Evolutionary conservation across 2,113 vertebrate species (phyloP).

Genomic region (Passer montanus): DNA sequence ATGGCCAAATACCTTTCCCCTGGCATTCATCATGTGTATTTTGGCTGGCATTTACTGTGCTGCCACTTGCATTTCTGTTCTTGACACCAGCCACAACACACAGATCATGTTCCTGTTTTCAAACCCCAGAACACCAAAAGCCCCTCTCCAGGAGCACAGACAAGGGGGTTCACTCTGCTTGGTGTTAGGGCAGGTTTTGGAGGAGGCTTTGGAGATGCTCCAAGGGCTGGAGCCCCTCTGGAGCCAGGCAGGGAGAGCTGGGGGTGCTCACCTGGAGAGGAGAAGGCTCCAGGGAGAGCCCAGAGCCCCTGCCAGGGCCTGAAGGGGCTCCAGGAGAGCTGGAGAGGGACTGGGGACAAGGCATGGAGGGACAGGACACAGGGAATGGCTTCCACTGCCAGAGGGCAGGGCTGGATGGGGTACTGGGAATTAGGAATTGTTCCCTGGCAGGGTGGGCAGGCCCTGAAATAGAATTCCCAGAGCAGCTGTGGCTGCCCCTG

Average conservation of each 20-base stretch:
- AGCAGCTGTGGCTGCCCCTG: neutral
- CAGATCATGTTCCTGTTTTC: rapidly evolving
- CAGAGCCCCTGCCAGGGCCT: neutral
- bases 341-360: neutral
- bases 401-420: neutral
- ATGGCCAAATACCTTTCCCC: neutral
- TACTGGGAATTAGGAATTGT: neutral
- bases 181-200: neutral
- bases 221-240: neutral
- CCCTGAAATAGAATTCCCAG: neutral
- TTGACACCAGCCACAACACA: neutral
- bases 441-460: neutral
- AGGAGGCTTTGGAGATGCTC: rapidly evolving
- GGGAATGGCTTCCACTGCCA: neutral
- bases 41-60: neutral
- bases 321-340: neutral
- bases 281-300: neutral
- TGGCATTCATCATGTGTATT: neutral
- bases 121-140: neutral
- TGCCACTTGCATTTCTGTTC: neutral
- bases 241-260: neutral
- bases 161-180: neutral
- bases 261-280: neutral
- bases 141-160: neutral
- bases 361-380: neutral